Evolutionary conservation across 2,113 vertebrate genomes (phyloP), one percentile per base, ranked within the genome.

Genomic region (Nannospalax galili): DNA sequence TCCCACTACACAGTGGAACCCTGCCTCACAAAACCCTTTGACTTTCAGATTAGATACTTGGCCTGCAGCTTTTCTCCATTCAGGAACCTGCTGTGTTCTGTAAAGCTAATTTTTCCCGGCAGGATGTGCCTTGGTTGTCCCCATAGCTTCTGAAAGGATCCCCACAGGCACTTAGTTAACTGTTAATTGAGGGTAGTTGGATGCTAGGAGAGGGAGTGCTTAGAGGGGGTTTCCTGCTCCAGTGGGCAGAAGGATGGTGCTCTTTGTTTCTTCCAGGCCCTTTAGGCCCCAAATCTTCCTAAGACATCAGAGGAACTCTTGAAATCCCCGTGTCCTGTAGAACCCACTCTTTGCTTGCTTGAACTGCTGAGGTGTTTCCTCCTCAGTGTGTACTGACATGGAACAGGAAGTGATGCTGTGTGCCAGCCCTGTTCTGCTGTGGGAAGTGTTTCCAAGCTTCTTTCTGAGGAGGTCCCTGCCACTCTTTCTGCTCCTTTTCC

Each of bases 81-180:
- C 17, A 70, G 84, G 88, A 92, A 56, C 70, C 48, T 45, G 37
- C 4, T 62, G 28, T 48, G 56, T 84, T 84, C 92, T 88, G 69
- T 81, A 74, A 84, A 85, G 22, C 56, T 67, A n/a, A 45, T 60
- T 64, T 56, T 60, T 17, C 65, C 40, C 11, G 45, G 65, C 26
- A 52, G 78, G 40, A 64, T 72, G 6, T 84, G 58, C 48, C 24
- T 4, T 56, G 7, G 30, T 48, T 81, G 48, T 72, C 11, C 65
- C 32, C 0, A 52, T 72, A 48, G 58, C 70, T 87, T 95, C 58
- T 79, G 67, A 52, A 92, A 92, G 70, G 52, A 11, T 35, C 32
- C n/a, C 24, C 15, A 11, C 60, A 12, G 60, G 5, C 0, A 0
- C 1, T 37, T 17, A n/a, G 42, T 30, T 74, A 45, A 22, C 84